Evolutionary conservation across 2,797 vertebrate species (phyloP), one percentile per base, ranked within the genome.

Genomic region (Ptychadena robeensis): DNA sequence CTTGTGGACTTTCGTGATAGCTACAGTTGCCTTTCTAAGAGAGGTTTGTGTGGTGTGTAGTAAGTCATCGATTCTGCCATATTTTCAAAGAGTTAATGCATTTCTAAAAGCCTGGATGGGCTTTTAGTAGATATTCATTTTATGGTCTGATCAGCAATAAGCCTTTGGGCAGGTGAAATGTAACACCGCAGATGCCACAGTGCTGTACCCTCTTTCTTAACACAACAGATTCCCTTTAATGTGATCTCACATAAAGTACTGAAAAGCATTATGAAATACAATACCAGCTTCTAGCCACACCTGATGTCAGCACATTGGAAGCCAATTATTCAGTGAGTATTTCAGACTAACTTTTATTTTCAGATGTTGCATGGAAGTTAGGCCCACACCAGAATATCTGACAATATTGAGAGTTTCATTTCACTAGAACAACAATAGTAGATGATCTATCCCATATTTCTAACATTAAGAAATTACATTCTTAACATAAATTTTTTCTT

Each of bases 71-170:
- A 82, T 71, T 65, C 48, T n/a, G 11, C 30, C 4, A 4, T 71
- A 8, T 40, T 71, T 71, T 30, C 18, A 35, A 67, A 67, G 9
- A 32, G 64, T 67, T 66, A 78, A 73, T 66, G 59, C 25, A 37
- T 65, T 71, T 73, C 37, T 79, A 73, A 83, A 79, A 83, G 82
- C 82, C 30, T 40, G 22, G 83, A 88, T 86, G 86, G 75, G 73
- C 87, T 88, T 87, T 83, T 88, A 86, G 69, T 82, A 89, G 87
- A 91, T 86, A 81, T 83, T 85, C 85, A 85, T 86, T 88, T 86
- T 87, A 87, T 89, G 88, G 89, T 88, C 87, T 88, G 87, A 89
- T 87, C 89, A 89, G 89, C 87, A 89, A 89, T 88, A 88, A 87
- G 85, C 88, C 87, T 87, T n/a, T 69, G 88, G 88, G 87, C 88